phyloP scores from a whole-genome alignment of 2,113 vertebrate species.

The Megalops atlanticus region DNA sequence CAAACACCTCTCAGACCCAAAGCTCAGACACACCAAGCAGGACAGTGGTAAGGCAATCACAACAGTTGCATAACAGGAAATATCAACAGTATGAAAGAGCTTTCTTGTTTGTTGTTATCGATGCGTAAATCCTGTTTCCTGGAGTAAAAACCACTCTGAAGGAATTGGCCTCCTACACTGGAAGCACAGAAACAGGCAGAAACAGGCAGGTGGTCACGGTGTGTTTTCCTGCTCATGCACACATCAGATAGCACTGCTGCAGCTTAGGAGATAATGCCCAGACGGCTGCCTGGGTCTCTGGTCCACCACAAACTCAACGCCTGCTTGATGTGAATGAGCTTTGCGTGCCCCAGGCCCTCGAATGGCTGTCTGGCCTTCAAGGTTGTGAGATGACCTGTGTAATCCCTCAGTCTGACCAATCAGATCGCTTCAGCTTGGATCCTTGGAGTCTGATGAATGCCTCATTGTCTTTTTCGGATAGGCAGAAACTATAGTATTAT shows the following conservation, averaged over 20 bases:
- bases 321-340: not conserved
- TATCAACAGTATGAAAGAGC: too few species aligned
- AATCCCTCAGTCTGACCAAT: not conserved
- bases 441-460: constrained; percentile 5
- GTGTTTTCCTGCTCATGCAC: constrained; percentile 21
- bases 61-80: not conserved
- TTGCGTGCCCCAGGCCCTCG: too few species aligned
- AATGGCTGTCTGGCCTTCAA: not conserved
- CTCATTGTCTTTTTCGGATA: not conserved
- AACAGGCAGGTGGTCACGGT: not conserved
- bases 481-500: not conserved
- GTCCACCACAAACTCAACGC: not conserved
- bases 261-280: not conserved
- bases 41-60: too few species aligned
- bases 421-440: not conserved
- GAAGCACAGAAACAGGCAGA: not conserved
- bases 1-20: too few species aligned
- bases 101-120: too few species aligned
- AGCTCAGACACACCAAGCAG: too few species aligned
- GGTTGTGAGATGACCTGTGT: not conserved
- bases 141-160: not conserved
- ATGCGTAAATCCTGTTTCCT: not conserved
- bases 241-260: constrained; percentile 12
- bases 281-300: not conserved
- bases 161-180: not conserved